Percentiles rank a stretch among this genome's conserved stretches.
Evolutionary conservation across 2,888 invertebrate species (phyloP).

Genomic region (Clanis bilineata): DNA sequence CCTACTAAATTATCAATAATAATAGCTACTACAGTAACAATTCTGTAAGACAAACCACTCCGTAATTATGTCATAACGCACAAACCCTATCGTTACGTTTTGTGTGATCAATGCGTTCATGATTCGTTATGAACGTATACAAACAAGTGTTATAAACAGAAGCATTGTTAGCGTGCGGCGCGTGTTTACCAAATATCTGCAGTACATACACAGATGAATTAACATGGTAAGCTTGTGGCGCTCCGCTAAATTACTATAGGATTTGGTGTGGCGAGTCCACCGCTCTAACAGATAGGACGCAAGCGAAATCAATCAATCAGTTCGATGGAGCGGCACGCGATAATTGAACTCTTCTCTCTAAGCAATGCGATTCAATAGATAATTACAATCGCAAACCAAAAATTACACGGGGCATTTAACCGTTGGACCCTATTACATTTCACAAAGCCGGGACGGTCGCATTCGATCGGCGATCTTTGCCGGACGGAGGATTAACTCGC

Average conservation of each 20-base stretch:
- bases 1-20: too few species aligned
- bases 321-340: constrained; percentile 65
- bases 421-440: constrained; percentile 73
- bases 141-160: constrained; percentile 13
- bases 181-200: constrained; percentile 6
- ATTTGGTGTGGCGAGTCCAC: constrained; percentile 61
- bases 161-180: constrained; percentile 8
- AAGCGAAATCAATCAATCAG: constrained; percentile 76
- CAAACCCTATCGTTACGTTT: background rate
- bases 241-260: constrained; percentile 62
- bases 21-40: too few species aligned
- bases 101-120: background rate
- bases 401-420: constrained; percentile 78
- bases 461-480: constrained; percentile 74
- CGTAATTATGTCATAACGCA: constrained; percentile 10
- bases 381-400: constrained; percentile 81
- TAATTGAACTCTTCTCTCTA: constrained; percentile 77
- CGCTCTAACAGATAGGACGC: constrained; percentile 64
- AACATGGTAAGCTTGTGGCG: constrained; percentile 42
- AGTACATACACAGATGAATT: constrained; percentile 20
- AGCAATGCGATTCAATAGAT: constrained; percentile 70
- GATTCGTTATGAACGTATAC: constrained; percentile 7
- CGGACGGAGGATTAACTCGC: constrained; percentile 74
- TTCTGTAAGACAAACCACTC: constrained; percentile 30
- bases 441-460: constrained; percentile 71